A percentile compares a stretch with the other conserved stretches of the same genome.
These are phyloP conservation scores for Crotalus horridus DNA, from an alignment of 2,113 vertebrate genomes.

Conservation along the genomic window DNA sequence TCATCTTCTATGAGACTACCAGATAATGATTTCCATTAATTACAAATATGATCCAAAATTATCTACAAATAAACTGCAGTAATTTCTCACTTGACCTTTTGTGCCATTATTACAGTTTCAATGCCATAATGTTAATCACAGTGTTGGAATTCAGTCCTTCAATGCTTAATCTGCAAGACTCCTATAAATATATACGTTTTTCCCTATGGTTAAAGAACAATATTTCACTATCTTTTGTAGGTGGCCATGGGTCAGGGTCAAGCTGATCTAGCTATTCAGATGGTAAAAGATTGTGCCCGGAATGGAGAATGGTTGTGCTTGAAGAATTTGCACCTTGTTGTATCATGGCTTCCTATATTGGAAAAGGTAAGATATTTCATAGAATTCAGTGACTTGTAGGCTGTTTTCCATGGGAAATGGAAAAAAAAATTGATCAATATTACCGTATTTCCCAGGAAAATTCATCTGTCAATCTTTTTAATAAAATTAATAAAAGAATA, in stretches of 20 bases:
- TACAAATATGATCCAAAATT: not conserved
- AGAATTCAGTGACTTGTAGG: not conserved
- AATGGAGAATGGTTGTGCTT: constrained; percentile 94
- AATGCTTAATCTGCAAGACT: not conserved
- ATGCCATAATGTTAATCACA: not conserved
- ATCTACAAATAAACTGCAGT: not conserved
- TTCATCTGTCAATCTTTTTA: not conserved
- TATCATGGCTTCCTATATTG: constrained; percentile 88
- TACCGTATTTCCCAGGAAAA: not conserved
- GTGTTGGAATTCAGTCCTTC: not conserved
- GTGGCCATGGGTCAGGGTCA: constrained; percentile 98
- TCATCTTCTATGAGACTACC: not conserved
- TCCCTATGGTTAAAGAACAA: not conserved
- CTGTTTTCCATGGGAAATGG: not conserved
- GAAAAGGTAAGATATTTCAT: constrained; percentile 81
- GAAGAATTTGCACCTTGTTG: constrained; percentile 97
- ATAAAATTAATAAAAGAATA: not conserved
- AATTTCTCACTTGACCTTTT: not conserved
- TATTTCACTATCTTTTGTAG: constrained; percentile 63
- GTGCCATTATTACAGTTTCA: not conserved
- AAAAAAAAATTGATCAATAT: not conserved
- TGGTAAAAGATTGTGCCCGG: constrained; percentile 83
- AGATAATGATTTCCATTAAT: not conserved
- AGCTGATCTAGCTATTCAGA: constrained; percentile 89
- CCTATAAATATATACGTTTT: not conserved